phyloP scores from a whole-genome alignment of 2,113 vertebrate species.

The Ctenomys sociabilis region DNA sequence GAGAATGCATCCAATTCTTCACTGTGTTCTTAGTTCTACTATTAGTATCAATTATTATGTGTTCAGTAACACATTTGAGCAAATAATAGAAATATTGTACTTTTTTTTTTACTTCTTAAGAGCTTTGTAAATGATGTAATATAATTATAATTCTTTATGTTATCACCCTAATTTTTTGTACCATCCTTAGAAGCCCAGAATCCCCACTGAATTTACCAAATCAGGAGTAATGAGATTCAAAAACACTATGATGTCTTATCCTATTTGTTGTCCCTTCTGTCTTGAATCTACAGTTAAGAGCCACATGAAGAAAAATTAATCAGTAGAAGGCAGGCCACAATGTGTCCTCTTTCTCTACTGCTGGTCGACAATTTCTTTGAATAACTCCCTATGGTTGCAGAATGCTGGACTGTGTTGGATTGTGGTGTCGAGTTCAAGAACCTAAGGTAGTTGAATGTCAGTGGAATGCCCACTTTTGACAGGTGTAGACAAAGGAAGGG shows the following conservation, averaged over 20 bases:
- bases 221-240: neutral
- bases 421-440: too few species aligned
- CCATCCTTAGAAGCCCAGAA: neutral
- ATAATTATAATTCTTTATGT: neutral
- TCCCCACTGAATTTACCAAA: neutral
- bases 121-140: neutral
- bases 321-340: neutral
- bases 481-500: too few species aligned
- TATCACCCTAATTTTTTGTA: neutral
- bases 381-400: too few species aligned
- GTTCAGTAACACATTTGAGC: neutral
- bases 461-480: too few species aligned
- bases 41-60: neutral
- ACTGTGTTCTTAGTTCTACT: neutral
- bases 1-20: too few species aligned
- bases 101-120: neutral
- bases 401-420: too few species aligned
- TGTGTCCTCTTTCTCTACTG: neutral
- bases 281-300: neutral
- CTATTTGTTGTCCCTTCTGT: neutral
- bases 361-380: too few species aligned
- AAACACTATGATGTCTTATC: neutral
- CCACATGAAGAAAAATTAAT: neutral
- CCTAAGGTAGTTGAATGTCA: too few species aligned
- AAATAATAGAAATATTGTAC: neutral